Evolutionary conservation across 2,888 invertebrate species (phyloP).

Genomic region (Acrobasis repandana): DNA sequence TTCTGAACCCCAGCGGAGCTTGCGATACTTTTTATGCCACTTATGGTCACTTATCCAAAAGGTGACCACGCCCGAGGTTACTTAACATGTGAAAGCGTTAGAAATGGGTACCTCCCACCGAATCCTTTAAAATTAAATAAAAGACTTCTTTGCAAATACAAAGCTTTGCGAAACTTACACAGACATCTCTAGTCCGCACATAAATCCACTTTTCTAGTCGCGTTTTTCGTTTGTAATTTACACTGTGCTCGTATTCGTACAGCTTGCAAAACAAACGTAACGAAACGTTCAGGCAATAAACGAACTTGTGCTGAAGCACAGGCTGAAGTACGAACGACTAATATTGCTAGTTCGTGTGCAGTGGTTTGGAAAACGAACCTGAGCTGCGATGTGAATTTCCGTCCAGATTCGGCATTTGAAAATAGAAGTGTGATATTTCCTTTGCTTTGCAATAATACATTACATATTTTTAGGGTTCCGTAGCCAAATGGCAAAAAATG

Average conservation of each 20-base stretch:
- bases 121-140: too few relatives aligned
- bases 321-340: neutral
- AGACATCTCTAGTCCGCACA: too few relatives aligned
- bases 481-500: too few relatives aligned
- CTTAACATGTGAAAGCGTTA: too few relatives aligned
- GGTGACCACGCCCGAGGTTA: too few relatives aligned
- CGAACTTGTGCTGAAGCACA: neutral
- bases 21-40: too few relatives aligned
- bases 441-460: neutral
- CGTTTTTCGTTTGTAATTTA: neutral
- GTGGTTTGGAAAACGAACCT: neutral
- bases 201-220: neutral
- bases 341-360: neutral
- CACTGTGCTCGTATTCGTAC: neutral
- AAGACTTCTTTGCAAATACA: too few relatives aligned
- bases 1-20: neutral
- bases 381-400: neutral
- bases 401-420: neutral
- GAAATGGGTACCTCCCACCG: too few relatives aligned
- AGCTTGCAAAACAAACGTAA: neutral
- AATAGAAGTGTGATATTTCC: neutral
- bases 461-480: too few relatives aligned
- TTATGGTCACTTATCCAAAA: too few relatives aligned
- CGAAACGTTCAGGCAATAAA: neutral
- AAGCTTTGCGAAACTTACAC: too few relatives aligned